Evolutionary conservation across 2,113 vertebrate species (phyloP).

Genomic region (Scopus umbretta): DNA sequence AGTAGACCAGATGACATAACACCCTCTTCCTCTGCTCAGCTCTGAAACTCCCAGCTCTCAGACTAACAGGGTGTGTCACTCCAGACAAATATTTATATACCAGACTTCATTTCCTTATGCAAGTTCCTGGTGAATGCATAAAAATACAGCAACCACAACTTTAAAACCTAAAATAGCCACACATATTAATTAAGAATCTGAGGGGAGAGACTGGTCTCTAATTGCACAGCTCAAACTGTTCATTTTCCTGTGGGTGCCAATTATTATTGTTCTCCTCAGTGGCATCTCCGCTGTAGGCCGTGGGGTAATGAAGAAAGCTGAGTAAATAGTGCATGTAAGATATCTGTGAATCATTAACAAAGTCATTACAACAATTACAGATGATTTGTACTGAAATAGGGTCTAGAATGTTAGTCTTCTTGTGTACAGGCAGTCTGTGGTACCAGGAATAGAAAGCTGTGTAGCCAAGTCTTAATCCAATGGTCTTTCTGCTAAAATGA

Average conservation of each 20-base stretch:
- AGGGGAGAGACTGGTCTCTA: neutral
- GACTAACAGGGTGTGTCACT: neutral
- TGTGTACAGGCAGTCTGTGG: neutral
- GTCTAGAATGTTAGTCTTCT: neutral
- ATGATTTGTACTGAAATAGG: neutral
- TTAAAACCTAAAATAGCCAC: neutral
- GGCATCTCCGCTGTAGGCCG: neutral
- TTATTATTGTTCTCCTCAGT: neutral
- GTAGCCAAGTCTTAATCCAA: neutral
- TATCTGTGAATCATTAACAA: conserved; percentile 34
- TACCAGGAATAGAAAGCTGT: neutral
- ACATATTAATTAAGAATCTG: conserved; percentile 22
- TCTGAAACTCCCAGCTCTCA: neutral
- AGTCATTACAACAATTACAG: neutral
- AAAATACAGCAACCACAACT: neutral
- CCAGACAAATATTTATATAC: conserved; percentile 42
- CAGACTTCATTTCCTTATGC: neutral
- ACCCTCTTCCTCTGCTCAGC: neutral
- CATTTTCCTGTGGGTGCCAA: conserved; percentile 6
- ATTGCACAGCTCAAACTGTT: neutral
- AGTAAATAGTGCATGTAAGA: conserved; percentile 6
- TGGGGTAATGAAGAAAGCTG: conserved; percentile 1
- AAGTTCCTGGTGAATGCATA: neutral
- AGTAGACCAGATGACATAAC: neutral
- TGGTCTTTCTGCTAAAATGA: neutral